phyloP scores from a whole-genome alignment of 2,113 vertebrate genomes.

The Tor tambroides region DNA sequence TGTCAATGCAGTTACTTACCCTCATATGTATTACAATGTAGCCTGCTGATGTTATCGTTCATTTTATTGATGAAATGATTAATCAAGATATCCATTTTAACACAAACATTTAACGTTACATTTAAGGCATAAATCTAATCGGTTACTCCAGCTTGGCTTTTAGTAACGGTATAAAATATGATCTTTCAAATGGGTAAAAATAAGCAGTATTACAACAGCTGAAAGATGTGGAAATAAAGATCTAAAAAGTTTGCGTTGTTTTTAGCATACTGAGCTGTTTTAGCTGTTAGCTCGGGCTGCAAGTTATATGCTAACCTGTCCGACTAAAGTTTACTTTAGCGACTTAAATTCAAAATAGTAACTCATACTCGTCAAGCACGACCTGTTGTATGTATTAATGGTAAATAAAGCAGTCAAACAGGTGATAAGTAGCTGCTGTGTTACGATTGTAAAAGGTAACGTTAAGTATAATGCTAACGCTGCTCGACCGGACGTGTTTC shows the following conservation, averaged over 20 bases:
- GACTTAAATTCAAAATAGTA: background rate
- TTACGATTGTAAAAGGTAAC: background rate
- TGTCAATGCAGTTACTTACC: conserved; percentile 58
- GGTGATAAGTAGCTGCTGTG: background rate
- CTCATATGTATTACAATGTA: conserved; percentile 82
- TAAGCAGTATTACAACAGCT: background rate
- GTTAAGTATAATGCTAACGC: background rate
- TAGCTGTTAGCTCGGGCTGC: conserved; percentile 2
- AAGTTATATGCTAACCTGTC: background rate
- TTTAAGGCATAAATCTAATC: conserved; percentile 64
- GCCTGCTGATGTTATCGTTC: conserved; percentile 95
- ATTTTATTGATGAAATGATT: conserved; percentile 97
- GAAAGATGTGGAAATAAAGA: background rate
- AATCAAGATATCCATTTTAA: conserved; percentile 99
- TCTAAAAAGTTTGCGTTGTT: background rate
- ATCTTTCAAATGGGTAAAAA: background rate
- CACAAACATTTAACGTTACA: conserved; percentile 91
- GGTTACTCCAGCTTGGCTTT: background rate
- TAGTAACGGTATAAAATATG: too few species aligned
- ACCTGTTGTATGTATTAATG: background rate
- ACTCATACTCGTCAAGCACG: background rate
- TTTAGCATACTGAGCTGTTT: background rate
- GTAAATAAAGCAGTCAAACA: background rate
- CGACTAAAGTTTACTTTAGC: background rate
- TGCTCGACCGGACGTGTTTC: conserved; percentile 4